A percentile compares a stretch with the other conserved stretches of the same genome.
phyloP scores from a whole-genome alignment of 2,888 invertebrate species.

The Aplocera efformata region DNA sequence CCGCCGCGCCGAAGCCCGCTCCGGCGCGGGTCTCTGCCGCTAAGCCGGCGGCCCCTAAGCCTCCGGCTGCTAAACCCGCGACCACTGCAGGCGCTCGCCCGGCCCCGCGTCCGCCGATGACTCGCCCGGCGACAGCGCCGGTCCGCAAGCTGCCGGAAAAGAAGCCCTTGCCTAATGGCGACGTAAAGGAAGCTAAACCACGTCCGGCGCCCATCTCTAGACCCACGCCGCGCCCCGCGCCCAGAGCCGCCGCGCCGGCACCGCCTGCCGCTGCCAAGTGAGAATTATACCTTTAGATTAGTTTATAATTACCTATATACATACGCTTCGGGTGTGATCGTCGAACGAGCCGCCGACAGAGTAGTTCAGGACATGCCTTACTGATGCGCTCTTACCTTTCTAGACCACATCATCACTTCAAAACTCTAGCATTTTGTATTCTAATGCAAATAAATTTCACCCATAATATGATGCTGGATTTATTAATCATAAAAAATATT shows the following conservation, averaged over 20 bases:
- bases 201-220: conserved; percentile 37
- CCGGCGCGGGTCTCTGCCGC: conserved; percentile 22
- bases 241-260: conserved; percentile 36
- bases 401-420: no score
- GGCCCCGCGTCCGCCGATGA: conserved; percentile 20
- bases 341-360: no score
- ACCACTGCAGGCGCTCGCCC: conserved; percentile 22
- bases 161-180: conserved; percentile 80
- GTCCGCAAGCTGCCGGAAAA: conserved; percentile 57
- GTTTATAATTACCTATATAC: no score
- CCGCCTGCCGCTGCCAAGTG: conserved; percentile 31
- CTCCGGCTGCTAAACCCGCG: conserved; percentile 22
- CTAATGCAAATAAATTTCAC: no score
- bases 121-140: conserved; percentile 33
- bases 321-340: no score
- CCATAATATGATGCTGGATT: no score
- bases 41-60: conserved; percentile 16
- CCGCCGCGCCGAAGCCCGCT: conserved; percentile 26
- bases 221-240: conserved; percentile 34
- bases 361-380: no score
- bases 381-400: no score
- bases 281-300: not conserved
- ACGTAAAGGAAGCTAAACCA: conserved; percentile 57
- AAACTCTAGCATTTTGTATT: no score
- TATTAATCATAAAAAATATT: no score